phyloP scores from a whole-genome alignment of 2,888 invertebrate genomes.

The Trichopoda pennipes region DNA sequence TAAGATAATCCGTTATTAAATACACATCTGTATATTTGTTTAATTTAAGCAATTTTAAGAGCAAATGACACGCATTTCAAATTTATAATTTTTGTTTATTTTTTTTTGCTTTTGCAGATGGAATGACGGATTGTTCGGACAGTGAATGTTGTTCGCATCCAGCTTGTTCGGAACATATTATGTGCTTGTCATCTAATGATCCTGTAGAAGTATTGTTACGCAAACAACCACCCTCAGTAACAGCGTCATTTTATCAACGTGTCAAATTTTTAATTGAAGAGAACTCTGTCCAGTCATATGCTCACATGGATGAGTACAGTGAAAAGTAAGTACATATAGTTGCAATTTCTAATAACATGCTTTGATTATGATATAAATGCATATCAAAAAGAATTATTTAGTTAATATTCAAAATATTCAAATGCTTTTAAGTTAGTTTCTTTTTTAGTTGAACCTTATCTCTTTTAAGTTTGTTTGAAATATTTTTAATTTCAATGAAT shows the following conservation, averaged over 20 bases:
- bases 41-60: too few species aligned
- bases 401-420: constrained; percentile 35
- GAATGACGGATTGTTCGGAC: constrained; percentile 98
- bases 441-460: constrained; percentile 15
- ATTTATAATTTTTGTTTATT: too few species aligned
- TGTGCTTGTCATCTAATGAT: constrained; percentile 97
- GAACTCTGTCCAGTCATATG: constrained; percentile 98
- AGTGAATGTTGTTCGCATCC: constrained; percentile 97
- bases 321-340: constrained; percentile 91
- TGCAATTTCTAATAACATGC: constrained; percentile 61
- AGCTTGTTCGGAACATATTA: constrained; percentile 93
- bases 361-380: not conserved
- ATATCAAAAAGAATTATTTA: constrained; percentile 22
- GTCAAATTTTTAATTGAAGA: constrained; percentile 99
- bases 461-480: constrained; percentile 24
- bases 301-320: constrained; percentile 98
- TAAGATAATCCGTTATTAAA: too few species aligned
- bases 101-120: constrained; percentile 85
- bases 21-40: too few species aligned
- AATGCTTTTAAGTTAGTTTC: constrained; percentile 59
- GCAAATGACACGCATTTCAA: too few species aligned
- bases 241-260: constrained; percentile 98
- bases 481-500: constrained; percentile 69
- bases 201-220: constrained; percentile 97
- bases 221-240: constrained; percentile 97